Evolutionary conservation across 2,113 vertebrate genomes (phyloP), one percentile per base, ranked within the genome.

Genomic region (Calcarius ornatus): DNA sequence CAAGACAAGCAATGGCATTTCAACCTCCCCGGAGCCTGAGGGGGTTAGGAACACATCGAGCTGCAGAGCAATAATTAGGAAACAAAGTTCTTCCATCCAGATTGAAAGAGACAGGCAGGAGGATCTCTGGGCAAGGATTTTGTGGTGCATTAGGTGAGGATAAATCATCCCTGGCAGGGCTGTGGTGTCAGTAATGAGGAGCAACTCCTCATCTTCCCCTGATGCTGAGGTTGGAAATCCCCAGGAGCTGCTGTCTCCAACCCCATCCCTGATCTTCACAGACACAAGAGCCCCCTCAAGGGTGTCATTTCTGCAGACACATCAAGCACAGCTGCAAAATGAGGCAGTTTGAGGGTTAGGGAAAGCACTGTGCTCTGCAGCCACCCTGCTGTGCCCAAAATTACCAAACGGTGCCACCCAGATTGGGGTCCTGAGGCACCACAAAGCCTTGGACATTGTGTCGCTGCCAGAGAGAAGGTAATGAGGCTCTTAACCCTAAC

Each of bases 21-120:
- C 88, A 83, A 73, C 59, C 90, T 59, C 82, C 17, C 13, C 1
- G 0, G 30, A 86, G 89, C 77, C 83, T 5, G 83, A 79, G 73
- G 86, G 88, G 89, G 88, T 88, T 84, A 92, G 47, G 75, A 94
- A 95, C 94, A 93, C 88, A 70, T 6, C 14, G 24, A 86, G 92
- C 94, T 78, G 38, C 2, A 28, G 24, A 30, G 86, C 25, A 57
- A n/a, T 59, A 79, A 93, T 75, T 50, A n/a, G 50, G 68, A 86
- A 81, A 33, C 71, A 43, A 90, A 93, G 56, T 80, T 59, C 51
- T 35, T 86, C 66, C 9, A 0, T 8, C n/a, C 60, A 27, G 31
- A 75, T 35, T 13, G 64, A 54, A 71, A 60, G 81, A 92, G 92
- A 68, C 72, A 57, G 56, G 75, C 31, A 3, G 66, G 56, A 77